Evolutionary conservation across 1,140 invertebrate species (phyloP), one percentile per base, ranked within the genome.

Genomic region (Micrasema longulum): DNA sequence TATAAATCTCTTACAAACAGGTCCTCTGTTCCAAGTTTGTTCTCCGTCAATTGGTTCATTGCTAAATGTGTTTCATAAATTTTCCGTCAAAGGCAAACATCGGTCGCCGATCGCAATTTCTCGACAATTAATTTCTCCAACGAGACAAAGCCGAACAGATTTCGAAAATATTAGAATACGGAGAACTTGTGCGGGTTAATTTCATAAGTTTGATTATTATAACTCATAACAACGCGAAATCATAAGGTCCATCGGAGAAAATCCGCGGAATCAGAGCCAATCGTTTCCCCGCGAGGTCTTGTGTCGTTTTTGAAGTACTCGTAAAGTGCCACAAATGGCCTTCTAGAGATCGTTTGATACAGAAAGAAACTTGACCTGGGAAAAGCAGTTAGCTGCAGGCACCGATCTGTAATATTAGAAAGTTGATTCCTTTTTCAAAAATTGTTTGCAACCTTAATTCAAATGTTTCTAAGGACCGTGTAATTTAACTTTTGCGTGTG

Each of bases 321-420:
- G 31, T 2, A 31, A 64, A 64, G 60, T 64, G 60, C 60, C 23
- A 11, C 36, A 57, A 70, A 70, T 64, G 62, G 60, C 62, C 36
- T 18, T 72, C 71, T 41, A 60, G 38, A 60, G 63, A 62, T 72
- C 52, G 41, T 67, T 62, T 66, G 73, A 68, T 69, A 65, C 73
- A 47, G 73, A 71, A 74, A 64, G 69, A 48, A 47, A 71, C 65
- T 71, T 71, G 62, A 75, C 73, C 73, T 71, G 73, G 26, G 69
- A 66, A 53, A 36, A 69, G 57, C 69, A 50, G 41, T 31, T 26
- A 18, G 35, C 60, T 64, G 23, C 52, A 38, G 35, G 52, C 63
- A 55, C 52, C 52, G 47, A 67, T 71, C 66, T 71, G 60, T 71
- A n/a, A n/a, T n/a, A 67, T 71, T 74, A 31, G 26, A 31, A 31